Conservation (phyloP, 2,113 vertebrate genomes). For the Scomber colias region DNA sequence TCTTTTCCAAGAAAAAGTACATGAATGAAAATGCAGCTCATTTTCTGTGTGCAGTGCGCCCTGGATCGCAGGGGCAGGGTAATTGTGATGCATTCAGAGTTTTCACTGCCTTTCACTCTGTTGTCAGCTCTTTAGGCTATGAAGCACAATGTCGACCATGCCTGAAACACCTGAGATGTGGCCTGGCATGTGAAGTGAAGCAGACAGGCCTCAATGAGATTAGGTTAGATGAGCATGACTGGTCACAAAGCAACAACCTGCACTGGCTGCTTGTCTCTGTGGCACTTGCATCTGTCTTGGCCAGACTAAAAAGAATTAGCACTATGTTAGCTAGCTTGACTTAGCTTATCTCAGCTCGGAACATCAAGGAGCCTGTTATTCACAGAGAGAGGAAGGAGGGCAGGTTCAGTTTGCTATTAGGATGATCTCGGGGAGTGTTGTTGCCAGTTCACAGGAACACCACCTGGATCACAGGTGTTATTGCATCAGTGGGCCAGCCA, state of each 20-base stretch:
- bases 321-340: slow-evolving; percentile 29
- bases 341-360: slow-evolving; percentile 38
- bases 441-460: slow-evolving; percentile 25
- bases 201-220: slow-evolving; percentile 53
- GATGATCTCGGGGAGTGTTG: slow-evolving; percentile 2
- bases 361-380: slow-evolving; percentile 43
- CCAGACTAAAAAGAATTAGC: slow-evolving; percentile 45
- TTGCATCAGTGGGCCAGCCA: slow-evolving; percentile 41
- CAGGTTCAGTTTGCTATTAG: slow-evolving; percentile 16
- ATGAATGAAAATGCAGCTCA: slow-evolving; percentile 57
- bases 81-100: slow-evolving; percentile 67
- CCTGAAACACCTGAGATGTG: slow-evolving; percentile 69
- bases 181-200: slow-evolving; percentile 57
- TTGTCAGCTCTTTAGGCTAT: slow-evolving; percentile 60
- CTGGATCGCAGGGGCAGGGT: slow-evolving; percentile 54
- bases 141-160: slow-evolving; percentile 40
- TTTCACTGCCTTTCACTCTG: slow-evolving; percentile 38
- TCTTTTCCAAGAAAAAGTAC: slow-evolving; percentile 53
- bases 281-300: slow-evolving; percentile 54
- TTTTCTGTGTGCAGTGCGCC: slow-evolving; percentile 48
- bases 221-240: slow-evolving; percentile 64
- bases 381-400: background rate
- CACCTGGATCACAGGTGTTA: slow-evolving; percentile 54
- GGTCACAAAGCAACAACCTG: slow-evolving; percentile 62
- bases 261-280: slow-evolving; percentile 34